A percentile compares a stretch with the other conserved stretches of the same genome.
phyloP scores from a whole-genome alignment of 2,888 invertebrate species.

The Mantis religiosa region DNA sequence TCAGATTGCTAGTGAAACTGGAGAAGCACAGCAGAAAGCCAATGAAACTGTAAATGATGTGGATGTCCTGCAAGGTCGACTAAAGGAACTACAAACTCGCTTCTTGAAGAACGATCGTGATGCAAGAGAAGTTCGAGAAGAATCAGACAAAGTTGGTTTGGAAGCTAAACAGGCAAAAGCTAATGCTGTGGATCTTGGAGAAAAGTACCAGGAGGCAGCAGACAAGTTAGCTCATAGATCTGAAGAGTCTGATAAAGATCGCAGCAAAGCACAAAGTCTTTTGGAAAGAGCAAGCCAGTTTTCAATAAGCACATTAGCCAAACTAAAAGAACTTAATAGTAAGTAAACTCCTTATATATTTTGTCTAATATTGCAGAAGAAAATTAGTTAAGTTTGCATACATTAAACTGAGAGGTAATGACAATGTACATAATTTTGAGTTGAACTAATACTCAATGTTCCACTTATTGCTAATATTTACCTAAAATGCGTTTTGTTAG shows the following conservation, averaged over 20 bases:
- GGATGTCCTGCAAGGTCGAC: constrained; percentile 61
- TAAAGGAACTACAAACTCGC: constrained; percentile 73
- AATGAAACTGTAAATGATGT: constrained; percentile 75
- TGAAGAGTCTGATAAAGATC: constrained; percentile 70
- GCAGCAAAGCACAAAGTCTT: constrained; percentile 72
- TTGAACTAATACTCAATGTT: no score
- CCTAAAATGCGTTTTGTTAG: no score
- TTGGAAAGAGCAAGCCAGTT: constrained; percentile 77
- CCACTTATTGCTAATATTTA: no score
- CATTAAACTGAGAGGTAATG: no score
- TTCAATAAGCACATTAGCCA: constrained; percentile 71
- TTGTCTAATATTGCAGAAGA: neutral
- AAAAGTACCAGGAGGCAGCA: constrained; percentile 68
- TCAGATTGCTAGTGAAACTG: constrained; percentile 77
- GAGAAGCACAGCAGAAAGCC: constrained; percentile 73
- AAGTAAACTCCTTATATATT: constrained; percentile 34
- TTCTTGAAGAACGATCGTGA: constrained; percentile 78
- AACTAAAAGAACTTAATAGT: constrained; percentile 66
- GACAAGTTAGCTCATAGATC: constrained; percentile 67
- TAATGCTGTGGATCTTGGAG: constrained; percentile 59
- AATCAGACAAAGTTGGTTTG: constrained; percentile 67
- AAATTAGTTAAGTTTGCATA: neutral
- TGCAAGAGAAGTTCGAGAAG: constrained; percentile 74
- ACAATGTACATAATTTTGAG: no score
- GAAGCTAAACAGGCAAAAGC: constrained; percentile 67